Percentiles rank a stretch among this genome's conserved stretches.
Conservation (phyloP, 2,888 invertebrate genomes). For the Venusia cambrica region DNA sequence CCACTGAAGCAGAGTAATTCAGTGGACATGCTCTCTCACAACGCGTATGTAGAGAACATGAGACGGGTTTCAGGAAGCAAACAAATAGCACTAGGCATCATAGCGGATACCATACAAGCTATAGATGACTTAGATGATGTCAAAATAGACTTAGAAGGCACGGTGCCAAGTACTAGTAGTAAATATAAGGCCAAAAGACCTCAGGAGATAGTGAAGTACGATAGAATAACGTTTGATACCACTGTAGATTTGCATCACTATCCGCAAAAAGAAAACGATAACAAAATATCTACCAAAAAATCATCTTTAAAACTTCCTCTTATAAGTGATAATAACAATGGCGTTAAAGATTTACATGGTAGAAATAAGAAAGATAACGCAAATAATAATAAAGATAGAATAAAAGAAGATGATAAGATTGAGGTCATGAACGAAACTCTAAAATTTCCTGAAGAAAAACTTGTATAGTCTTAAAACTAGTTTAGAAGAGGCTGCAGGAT, state of each 20-base stretch:
- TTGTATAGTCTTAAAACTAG: slow-evolving; percentile 50
- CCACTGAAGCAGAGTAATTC: slow-evolving; percentile 70
- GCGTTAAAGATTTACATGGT: slow-evolving; percentile 27
- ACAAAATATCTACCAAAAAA: slow-evolving; percentile 46
- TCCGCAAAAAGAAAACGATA: slow-evolving; percentile 58
- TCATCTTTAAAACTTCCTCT: slow-evolving; percentile 51
- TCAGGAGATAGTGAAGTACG: slow-evolving; percentile 65
- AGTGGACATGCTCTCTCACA: slow-evolving; percentile 70
- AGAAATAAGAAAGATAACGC: slow-evolving; percentile 47
- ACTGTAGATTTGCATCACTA: slow-evolving; percentile 73
- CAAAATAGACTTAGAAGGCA: slow-evolving; percentile 43
- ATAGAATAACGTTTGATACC: slow-evolving; percentile 72
- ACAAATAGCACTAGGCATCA: slow-evolving; percentile 61
- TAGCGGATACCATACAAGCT: slow-evolving; percentile 64
- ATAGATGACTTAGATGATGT: slow-evolving; percentile 48
- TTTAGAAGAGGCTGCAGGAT: slow-evolving; percentile 2
- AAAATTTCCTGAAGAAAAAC: slow-evolving; percentile 72
- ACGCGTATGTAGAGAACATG: slow-evolving; percentile 69
- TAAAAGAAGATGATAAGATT: slow-evolving; percentile 41
- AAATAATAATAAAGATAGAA: slow-evolving; percentile 58
- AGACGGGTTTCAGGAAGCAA: slow-evolving; percentile 65
- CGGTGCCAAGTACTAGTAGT: slow-evolving; percentile 64
- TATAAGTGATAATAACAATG: slow-evolving; percentile 60
- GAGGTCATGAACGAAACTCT: slow-evolving; percentile 56
- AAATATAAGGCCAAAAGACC: slow-evolving; percentile 49